These are phyloP conservation scores for Taenioides sp. DNA, from an alignment of 2,797 vertebrate species.

Conservation along the genomic window DNA sequence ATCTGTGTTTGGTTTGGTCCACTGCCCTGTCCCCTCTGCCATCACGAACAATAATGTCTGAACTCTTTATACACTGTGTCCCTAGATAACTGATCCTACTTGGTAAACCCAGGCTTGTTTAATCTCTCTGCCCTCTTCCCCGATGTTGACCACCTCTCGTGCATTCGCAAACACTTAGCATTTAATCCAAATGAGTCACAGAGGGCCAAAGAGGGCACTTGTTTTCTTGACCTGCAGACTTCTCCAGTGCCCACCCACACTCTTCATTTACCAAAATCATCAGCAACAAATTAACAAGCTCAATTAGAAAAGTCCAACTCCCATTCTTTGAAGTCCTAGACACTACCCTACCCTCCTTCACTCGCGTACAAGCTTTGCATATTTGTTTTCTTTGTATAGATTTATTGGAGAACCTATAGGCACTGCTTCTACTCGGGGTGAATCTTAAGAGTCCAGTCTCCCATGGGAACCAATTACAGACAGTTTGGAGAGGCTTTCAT, in stretches of 20 bases:
- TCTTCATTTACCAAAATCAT: slow-evolving; percentile 23
- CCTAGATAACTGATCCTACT: slow-evolving; percentile 6
- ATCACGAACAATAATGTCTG: background rate
- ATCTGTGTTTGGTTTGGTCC: background rate
- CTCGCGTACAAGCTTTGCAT: background rate
- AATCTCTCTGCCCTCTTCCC: slow-evolving; percentile 26
- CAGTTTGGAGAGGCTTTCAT: slow-evolving; percentile 38
- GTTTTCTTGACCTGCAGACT: slow-evolving; percentile 41
- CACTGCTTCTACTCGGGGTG: slow-evolving; percentile 5
- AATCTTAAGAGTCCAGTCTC: slow-evolving; percentile 30
- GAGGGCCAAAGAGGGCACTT: slow-evolving; percentile 8
- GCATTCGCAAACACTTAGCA: slow-evolving; percentile 3
- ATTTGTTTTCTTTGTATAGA: slow-evolving; percentile 9
- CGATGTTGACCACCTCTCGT: slow-evolving; percentile 1
- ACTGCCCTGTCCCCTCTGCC: background rate
- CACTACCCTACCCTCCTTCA: background rate
- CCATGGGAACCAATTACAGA: slow-evolving; percentile 51
- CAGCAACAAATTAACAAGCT: slow-evolving; percentile 34
- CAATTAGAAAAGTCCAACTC: slow-evolving; percentile 23
- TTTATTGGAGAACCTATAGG: slow-evolving; percentile 22
- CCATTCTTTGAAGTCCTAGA: slow-evolving; percentile 15
- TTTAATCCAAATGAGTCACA: slow-evolving; percentile 35
- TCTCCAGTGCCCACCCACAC: slow-evolving; percentile 12
- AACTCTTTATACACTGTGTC: slow-evolving; percentile 6
- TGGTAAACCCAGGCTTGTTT: slow-evolving; percentile 23